Evolutionary conservation across 2,113 vertebrate genomes (phyloP).

Genomic region (Grantiella picta): DNA sequence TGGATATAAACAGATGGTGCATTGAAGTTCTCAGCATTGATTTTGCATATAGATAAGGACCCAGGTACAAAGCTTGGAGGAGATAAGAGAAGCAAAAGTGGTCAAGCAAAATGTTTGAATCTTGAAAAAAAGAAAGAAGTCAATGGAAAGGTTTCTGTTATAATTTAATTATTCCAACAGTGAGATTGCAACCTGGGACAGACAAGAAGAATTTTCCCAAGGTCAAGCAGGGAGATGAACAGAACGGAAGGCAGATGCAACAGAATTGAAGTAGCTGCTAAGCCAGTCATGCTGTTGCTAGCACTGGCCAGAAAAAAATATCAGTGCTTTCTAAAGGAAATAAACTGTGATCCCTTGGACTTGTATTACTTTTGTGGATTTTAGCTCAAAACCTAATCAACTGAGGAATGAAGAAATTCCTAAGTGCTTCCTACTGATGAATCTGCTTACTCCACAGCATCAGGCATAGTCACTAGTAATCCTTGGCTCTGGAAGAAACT

Average conservation of each 20-base stretch:
- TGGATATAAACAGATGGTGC: background rate
- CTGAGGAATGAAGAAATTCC: background rate
- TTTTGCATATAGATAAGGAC: background rate
- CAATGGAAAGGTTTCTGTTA: background rate
- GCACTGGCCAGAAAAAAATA: background rate
- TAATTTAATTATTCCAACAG: background rate
- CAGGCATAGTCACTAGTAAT: background rate
- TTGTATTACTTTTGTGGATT: background rate
- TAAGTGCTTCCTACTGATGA: background rate
- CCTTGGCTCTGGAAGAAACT: background rate
- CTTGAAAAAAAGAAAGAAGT: background rate
- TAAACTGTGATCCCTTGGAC: background rate
- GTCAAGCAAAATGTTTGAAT: background rate
- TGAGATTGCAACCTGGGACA: background rate
- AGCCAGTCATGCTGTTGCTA: background rate
- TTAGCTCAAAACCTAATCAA: background rate
- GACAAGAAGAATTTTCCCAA: background rate
- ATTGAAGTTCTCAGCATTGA: background rate
- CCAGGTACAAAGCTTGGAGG: background rate
- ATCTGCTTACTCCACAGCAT: background rate
- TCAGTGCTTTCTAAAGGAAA: background rate
- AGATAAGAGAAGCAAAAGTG: background rate
- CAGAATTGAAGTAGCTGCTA: background rate
- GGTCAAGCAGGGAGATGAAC: background rate
- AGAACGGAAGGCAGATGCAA: background rate